Evolutionary conservation across 2,888 invertebrate species (phyloP).

Genomic region (Agrotis exclamationis): DNA sequence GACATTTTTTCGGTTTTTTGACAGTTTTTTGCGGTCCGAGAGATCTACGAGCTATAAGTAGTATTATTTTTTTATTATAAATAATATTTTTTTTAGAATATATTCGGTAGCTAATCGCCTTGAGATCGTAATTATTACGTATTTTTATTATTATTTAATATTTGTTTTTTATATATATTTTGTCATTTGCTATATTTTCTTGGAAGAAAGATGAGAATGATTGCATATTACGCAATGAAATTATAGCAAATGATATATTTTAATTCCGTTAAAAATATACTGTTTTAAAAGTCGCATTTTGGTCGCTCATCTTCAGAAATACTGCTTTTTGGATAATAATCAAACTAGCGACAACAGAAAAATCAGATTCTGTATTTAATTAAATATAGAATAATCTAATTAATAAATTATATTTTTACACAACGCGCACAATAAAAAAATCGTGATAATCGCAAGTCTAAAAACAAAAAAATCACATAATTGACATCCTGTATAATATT

Average conservation of each 20-base stretch:
- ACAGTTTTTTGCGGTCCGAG: slow-evolving; percentile 58
- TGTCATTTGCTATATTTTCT: slow-evolving; percentile 60
- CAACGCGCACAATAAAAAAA: slow-evolving; percentile 19
- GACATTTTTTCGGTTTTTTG: slow-evolving; percentile 38
- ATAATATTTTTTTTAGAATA: slow-evolving; percentile 61
- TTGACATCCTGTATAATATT: slow-evolving; percentile 52
- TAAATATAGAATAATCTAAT: slow-evolving; percentile 23
- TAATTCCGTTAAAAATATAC: slow-evolving; percentile 36
- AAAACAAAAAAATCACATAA: slow-evolving; percentile 38
- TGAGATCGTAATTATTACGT: slow-evolving; percentile 59
- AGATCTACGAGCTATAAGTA: slow-evolving; percentile 67
- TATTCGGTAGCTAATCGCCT: slow-evolving; percentile 71
- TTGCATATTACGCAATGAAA: slow-evolving; percentile 24
- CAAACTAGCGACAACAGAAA: slow-evolving; percentile 7
- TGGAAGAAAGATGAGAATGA: not conserved
- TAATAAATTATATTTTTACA: not conserved
- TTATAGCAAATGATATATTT: slow-evolving; percentile 49
- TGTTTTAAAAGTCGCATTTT: slow-evolving; percentile 31
- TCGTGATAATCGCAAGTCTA: slow-evolving; percentile 32
- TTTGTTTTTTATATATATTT: slow-evolving; percentile 21
- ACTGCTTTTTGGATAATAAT: slow-evolving; percentile 3
- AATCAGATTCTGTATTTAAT: slow-evolving; percentile 40
- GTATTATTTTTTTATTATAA: slow-evolving; percentile 66
- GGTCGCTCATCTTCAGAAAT: not conserved
- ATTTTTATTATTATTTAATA: slow-evolving; percentile 38